Conservation (phyloP, 2,113 vertebrate species). For the Macaca nemestrina region DNA sequence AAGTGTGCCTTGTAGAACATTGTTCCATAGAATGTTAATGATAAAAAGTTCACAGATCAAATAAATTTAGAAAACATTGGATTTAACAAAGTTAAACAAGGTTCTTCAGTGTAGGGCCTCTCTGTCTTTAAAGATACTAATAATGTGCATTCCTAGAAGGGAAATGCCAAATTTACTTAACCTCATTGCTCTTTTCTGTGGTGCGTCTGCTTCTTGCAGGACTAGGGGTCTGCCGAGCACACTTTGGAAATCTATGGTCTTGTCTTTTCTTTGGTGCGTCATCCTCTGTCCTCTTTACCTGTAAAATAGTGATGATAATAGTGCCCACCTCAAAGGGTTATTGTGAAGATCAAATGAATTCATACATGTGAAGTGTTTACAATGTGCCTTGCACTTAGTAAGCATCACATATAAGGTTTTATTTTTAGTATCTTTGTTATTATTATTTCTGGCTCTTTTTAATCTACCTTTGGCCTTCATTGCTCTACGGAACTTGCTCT, state of each 20-base stretch:
- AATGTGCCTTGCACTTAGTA: background rate
- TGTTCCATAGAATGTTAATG: background rate
- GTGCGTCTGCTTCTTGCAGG: background rate
- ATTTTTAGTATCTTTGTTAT: background rate
- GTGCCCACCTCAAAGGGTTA: background rate
- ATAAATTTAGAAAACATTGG: slow-evolving; percentile 37
- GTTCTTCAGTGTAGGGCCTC: background rate
- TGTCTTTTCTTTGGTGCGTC: background rate
- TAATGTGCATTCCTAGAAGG: background rate
- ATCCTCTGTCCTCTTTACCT: background rate
- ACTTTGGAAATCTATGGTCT: background rate
- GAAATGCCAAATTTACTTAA: background rate
- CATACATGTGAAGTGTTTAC: background rate
- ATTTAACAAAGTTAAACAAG: slow-evolving; percentile 36
- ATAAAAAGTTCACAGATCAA: background rate
- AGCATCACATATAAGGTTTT: background rate
- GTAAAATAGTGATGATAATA: background rate
- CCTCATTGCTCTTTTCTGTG: background rate
- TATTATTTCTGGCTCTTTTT: background rate
- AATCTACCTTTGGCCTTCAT: background rate
- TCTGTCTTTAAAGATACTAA: background rate
- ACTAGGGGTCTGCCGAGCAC: background rate
- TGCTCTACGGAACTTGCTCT: background rate
- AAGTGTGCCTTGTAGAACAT: background rate
- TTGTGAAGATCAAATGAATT: background rate